Evolutionary conservation across 2,888 invertebrate species (phyloP), one percentile per base, ranked within the genome.

Genomic region (Andrena bicolor): DNA sequence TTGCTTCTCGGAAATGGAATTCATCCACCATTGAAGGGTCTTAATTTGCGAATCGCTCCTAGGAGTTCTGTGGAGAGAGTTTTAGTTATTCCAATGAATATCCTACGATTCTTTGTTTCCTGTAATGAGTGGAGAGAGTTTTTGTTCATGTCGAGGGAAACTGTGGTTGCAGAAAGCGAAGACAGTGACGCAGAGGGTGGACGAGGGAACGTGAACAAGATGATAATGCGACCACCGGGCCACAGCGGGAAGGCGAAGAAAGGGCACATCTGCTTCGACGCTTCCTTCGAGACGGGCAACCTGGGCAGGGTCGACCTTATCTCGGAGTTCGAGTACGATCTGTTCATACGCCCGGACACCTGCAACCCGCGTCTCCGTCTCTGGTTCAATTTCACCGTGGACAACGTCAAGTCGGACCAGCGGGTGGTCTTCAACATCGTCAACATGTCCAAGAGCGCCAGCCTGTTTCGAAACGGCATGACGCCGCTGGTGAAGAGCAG

Each of bases 331-430:
- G 99, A 99, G 94, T 99, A 99, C 94, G 99, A 99, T 94, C 95
- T 99, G 69, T 99, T 97, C 94, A 96, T 99, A 74, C 95, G 99
- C 60, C 99, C 99, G 0, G 99, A 99, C 94, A 99, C 99, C 0
- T 99, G 99, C 94, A 97, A 98, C 93, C 99, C 99, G 0, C 95
- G 98, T 61, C 96, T 97, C 84, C 95, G 99, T 66, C 97, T 99
- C 89, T 99, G 99, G 99, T 99, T 99, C 94, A 99, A 99, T 94
- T 99, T 99, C 92, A 98, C 99, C 0, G 99, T 99, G 51, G 99
- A 99, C 93, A 99, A 99, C 93, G 98, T 98, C 0, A 97, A 97
- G 90, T 96, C 97, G 81, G 98, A 99, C 93, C 99, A 99, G 95
- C 96, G 98, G 86, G 99, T 99, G 2, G 97, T 99, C 90, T 99